Evolutionary conservation across 2,888 invertebrate species (phyloP).

Genomic region (Epirrhoe tristata): DNA sequence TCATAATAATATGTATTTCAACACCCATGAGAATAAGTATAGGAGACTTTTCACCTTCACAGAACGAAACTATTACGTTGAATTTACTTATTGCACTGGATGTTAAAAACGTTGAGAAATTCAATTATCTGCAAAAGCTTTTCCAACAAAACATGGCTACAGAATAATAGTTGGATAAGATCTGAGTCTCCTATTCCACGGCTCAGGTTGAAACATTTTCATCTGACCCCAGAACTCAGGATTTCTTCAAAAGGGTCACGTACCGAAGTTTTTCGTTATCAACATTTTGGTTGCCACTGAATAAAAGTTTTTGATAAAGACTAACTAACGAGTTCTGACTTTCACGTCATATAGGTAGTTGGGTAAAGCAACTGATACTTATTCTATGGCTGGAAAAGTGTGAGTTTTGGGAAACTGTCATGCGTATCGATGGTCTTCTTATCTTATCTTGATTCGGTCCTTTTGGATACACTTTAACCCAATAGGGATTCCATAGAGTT

Average conservation of each 20-base stretch:
- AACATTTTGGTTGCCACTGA: conserved; percentile 52
- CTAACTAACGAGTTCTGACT: conserved; percentile 69
- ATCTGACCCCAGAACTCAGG: conserved; percentile 11
- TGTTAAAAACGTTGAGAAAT: background rate
- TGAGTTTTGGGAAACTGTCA: background rate
- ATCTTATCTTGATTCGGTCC: no score
- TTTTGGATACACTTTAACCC: no score
- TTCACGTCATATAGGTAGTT: conserved; percentile 49
- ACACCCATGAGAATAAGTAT: no score
- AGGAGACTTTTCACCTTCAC: no score
- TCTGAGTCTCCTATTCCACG: conserved; percentile 1
- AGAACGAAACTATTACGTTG: no score
- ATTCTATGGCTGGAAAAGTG: conserved; percentile 16
- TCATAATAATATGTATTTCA: no score
- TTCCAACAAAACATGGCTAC: conserved; percentile 1
- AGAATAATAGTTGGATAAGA: background rate
- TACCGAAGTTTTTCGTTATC: conserved; percentile 65
- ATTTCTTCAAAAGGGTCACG: conserved; percentile 63
- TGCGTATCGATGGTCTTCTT: no score
- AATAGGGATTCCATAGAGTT: no score
- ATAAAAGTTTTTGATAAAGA: conserved; percentile 67
- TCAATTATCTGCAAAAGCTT: background rate
- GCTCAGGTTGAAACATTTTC: conserved; percentile 13
- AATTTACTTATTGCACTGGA: background rate
- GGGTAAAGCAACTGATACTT: conserved; percentile 19